phyloP scores from a whole-genome alignment of 2,113 vertebrate species.

The Gnathonemus echidnorhynchus region DNA sequence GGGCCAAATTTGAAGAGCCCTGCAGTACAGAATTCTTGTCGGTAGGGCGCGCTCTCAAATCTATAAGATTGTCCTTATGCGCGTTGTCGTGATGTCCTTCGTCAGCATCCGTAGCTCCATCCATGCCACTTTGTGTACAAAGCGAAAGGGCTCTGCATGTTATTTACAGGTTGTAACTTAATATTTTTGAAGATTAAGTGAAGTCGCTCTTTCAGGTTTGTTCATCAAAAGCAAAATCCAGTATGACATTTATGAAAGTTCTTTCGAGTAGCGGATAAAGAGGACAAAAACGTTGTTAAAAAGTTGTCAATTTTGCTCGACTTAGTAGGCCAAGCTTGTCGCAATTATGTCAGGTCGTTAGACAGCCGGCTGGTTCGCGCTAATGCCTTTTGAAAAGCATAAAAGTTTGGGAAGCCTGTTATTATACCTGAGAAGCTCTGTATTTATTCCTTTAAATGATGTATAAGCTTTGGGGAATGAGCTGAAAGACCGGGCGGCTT shows the following conservation, averaged over 20 bases:
- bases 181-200: constrained; percentile 11
- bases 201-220: constrained; percentile 20
- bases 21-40: not conserved
- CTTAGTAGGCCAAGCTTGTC: not conserved
- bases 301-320: not conserved
- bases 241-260: not conserved
- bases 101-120: constrained; percentile 4
- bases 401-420: not conserved
- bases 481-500: not conserved
- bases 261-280: not conserved
- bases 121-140: constrained; percentile 1
- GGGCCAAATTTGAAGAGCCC: too few species aligned
- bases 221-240: not conserved
- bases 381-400: not conserved
- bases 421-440: not conserved
- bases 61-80: not conserved
- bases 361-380: not conserved
- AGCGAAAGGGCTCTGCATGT: not conserved
- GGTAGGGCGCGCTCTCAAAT: not conserved
- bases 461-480: not conserved
- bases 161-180: not conserved
- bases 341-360: not conserved
- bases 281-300: not conserved
- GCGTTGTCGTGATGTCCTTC: not conserved
- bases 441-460: not conserved